phyloP scores from a whole-genome alignment of 2,113 vertebrate genomes.

The Rhinoderma darwinii region DNA sequence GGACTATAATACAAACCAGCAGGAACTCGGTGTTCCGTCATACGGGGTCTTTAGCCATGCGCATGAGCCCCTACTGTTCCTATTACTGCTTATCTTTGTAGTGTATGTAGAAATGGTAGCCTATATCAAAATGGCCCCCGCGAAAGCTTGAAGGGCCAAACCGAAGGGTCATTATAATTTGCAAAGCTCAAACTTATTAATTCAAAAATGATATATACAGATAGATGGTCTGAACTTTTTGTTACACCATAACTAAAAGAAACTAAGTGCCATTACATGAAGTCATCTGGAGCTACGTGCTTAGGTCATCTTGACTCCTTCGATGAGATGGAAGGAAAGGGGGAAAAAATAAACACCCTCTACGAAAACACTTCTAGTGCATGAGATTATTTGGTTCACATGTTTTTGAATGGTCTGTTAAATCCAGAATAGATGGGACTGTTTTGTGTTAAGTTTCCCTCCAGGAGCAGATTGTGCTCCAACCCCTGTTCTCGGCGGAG shows the following conservation, averaged over 20 bases:
- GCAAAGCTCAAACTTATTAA: too few relatives aligned
- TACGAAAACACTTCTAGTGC: not conserved
- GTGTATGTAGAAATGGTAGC: too few relatives aligned
- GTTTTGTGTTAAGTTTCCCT: conserved; percentile 12
- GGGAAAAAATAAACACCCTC: not conserved
- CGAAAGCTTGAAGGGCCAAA: not conserved
- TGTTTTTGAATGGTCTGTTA: not conserved
- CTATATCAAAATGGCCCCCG: too few relatives aligned
- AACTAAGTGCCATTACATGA: not conserved
- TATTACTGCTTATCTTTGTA: too few relatives aligned
- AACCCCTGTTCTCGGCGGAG: not conserved
- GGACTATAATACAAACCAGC: too few relatives aligned
- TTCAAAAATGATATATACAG: not conserved
- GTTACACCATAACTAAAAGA: not conserved
- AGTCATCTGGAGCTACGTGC: not conserved
- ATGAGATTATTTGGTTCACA: not conserved
- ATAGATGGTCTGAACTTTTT: not conserved
- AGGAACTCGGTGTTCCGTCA: too few relatives aligned
- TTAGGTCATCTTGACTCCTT: not conserved
- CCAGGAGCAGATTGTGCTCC: not conserved
- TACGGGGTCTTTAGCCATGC: too few relatives aligned
- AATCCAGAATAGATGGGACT: not conserved
- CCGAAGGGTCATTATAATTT: not conserved
- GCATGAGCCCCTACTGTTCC: too few relatives aligned
- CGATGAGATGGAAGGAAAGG: not conserved